phyloP scores from a whole-genome alignment of 2,113 vertebrate species.

The Oreochromis niloticus region DNA sequence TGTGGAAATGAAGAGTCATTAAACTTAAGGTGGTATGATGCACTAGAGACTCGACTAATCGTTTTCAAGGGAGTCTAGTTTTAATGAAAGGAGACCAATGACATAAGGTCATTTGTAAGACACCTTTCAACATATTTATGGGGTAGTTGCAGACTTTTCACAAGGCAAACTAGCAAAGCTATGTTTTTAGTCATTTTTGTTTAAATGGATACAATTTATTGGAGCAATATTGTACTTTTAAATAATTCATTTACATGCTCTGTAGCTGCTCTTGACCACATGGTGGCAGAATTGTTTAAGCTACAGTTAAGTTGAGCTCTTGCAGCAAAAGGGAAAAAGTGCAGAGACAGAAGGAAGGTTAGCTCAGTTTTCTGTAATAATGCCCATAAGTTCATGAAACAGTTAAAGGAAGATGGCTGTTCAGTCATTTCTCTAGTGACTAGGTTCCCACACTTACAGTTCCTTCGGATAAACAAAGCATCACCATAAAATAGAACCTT shows the following conservation, averaged over 20 bases:
- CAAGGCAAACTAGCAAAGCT: not conserved
- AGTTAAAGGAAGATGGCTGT: not conserved
- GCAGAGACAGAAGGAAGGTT: not conserved
- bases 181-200: not conserved
- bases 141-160: not conserved
- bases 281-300: not conserved
- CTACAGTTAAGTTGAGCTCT: not conserved
- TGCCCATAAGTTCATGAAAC: not conserved
- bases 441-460: not conserved
- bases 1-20: not conserved
- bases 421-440: not conserved
- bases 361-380: not conserved
- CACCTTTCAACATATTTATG: not conserved
- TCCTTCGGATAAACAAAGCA: not conserved
- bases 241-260: rapidly evolving
- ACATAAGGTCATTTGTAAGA: not conserved
- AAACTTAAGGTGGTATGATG: not conserved
- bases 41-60: not conserved
- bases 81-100: not conserved
- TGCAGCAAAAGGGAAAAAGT: not conserved
- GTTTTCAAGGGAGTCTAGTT: not conserved
- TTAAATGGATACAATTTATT: not conserved
- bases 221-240: not conserved
- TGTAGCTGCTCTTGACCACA: not conserved
- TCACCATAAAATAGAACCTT: not conserved